Base-by-base conservation (phyloP, 1,140 invertebrate genomes). In the Berghia stephanieae region DNA sequence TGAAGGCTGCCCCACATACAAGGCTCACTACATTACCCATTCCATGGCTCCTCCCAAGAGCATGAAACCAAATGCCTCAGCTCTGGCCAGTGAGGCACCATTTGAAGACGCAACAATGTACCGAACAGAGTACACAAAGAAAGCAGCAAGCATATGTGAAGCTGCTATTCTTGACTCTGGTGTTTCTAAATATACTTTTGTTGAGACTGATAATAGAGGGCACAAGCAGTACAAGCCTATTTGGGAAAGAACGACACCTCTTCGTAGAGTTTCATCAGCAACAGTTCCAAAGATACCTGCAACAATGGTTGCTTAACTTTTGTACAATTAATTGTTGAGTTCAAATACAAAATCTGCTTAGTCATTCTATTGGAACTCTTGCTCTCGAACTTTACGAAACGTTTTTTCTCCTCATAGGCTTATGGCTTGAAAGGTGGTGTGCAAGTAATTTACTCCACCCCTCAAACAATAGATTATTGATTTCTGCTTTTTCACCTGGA, bases 71-170 rank as follows among this genome's bases (percentile, higher is more conserved):
- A 82, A 80, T 52, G 78, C 82, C 21, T 57, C 75, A 8, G 84
- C 83, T 21, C 72, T 84, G 55, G 69, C 75, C 46, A 84, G 81
- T 52, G 79, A 81, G 52, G 84, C 82, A 24, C 85, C 84, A 60
- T 88, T 90, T 78, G 87, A 90, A 63, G 87, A 83, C 52, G 78
- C 66, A 44, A 90, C 89, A 0, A 87, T 88, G 82, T 90, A 90
- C 81, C 77, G 87, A 36, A 84, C 80, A 44, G 89, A 89, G 74
- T 90, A 83, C 81, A 84, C 83, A 10, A 81, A 80, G 18, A 90
- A 90, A 81, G 66, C 83, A 57, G 67, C 83, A 8, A 82, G 80
- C 34, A 78, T 83, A 4, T 90, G 88, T 82, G 88, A 88, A 16
- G 86, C 84, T 6, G 78, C 84, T 27, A 60, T 86, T 34, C 49